Percentiles rank a stretch among this genome's conserved stretches.
Evolutionary conservation across 2,888 invertebrate genomes (phyloP).

Genomic region (Muscina levida): DNA sequence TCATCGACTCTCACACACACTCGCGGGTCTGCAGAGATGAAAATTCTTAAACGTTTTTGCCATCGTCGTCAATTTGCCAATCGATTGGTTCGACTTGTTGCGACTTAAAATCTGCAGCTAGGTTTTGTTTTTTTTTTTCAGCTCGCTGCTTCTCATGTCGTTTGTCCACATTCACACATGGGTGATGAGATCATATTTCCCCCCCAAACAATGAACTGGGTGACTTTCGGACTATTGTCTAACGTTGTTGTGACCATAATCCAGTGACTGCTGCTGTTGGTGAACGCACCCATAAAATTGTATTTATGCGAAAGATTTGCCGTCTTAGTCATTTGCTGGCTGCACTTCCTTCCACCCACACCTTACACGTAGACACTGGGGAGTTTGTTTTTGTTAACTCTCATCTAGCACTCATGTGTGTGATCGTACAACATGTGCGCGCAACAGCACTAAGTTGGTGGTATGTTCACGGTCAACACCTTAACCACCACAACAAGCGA

Average conservation of each 20-base stretch:
- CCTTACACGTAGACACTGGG: conserved; percentile 3
- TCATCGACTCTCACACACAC: neutral
- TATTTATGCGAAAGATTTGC: neutral
- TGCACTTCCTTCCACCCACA: conserved; percentile 57
- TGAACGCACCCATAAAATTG: conserved; percentile 46
- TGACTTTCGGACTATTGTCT: conserved; percentile 43
- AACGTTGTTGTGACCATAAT: conserved; percentile 24
- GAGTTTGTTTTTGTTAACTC: neutral
- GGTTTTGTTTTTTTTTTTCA: neutral
- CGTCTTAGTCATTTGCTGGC: conserved; percentile 7
- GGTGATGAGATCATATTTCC: conserved; percentile 57
- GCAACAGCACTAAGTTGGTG: conserved; percentile 20
- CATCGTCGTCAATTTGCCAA: conserved; percentile 57
- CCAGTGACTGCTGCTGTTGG: neutral
- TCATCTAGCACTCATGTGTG: conserved; percentile 1
- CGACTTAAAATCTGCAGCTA: too few relatives aligned
- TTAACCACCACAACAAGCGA: conserved; percentile 32
- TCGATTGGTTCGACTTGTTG: conserved; percentile 43
- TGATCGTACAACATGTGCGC: conserved; percentile 31
- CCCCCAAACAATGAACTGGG: conserved; percentile 47
- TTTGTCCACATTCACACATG: conserved; percentile 31
- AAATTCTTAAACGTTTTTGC: conserved; percentile 59
- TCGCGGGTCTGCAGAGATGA: neutral
- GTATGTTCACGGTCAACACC: conserved; percentile 64
- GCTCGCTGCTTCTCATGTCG: too few relatives aligned